Conservation (phyloP, 1,140 invertebrate genomes). For the Macrosteles quadrilineatus region DNA sequence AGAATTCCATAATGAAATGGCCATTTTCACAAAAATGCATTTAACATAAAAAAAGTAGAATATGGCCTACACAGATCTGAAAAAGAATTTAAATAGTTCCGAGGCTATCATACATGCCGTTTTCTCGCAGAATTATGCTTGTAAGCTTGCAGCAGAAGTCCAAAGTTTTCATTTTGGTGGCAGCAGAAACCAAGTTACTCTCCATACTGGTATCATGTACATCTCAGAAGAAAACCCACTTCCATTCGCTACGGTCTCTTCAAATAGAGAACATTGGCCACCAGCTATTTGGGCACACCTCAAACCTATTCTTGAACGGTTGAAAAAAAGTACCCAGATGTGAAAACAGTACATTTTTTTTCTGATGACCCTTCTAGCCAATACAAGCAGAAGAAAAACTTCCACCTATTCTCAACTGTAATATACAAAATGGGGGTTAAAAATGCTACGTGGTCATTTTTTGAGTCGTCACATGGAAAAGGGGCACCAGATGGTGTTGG, state of each 20-base stretch:
- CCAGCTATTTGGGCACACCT: conserved; percentile 48
- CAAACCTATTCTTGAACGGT: conserved; percentile 44
- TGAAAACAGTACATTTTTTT: conserved; percentile 38
- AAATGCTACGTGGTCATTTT: conserved; percentile 49
- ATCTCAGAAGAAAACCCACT: conserved; percentile 32
- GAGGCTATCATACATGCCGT: conserved; percentile 46
- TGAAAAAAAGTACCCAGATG: conserved; percentile 36
- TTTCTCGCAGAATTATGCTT: conserved; percentile 48
- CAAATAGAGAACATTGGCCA: conserved; percentile 46
- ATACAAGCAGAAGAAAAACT: conserved; percentile 36
- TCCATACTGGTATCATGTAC: conserved; percentile 47
- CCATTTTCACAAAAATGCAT: conserved; percentile 32
- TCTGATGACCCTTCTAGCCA: conserved; percentile 37
- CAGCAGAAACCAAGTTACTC: conserved; percentile 44
- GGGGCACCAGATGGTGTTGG: conserved; percentile 53
- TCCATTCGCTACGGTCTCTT: conserved; percentile 48
- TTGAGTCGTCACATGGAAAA: conserved; percentile 53
- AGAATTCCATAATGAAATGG: too few species aligned
- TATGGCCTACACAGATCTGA: conserved; percentile 42
- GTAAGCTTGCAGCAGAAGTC: conserved; percentile 47
- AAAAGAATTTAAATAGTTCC: conserved; percentile 43
- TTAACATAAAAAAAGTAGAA: conserved; percentile 44
- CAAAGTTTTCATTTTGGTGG: conserved; percentile 45
- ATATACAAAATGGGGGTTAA: conserved; percentile 40
- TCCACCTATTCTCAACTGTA: conserved; percentile 30